A percentile compares a stretch with the other conserved stretches of the same genome.
Conservation (phyloP, 2,888 invertebrate species). For the Flexamia atlantica region DNA sequence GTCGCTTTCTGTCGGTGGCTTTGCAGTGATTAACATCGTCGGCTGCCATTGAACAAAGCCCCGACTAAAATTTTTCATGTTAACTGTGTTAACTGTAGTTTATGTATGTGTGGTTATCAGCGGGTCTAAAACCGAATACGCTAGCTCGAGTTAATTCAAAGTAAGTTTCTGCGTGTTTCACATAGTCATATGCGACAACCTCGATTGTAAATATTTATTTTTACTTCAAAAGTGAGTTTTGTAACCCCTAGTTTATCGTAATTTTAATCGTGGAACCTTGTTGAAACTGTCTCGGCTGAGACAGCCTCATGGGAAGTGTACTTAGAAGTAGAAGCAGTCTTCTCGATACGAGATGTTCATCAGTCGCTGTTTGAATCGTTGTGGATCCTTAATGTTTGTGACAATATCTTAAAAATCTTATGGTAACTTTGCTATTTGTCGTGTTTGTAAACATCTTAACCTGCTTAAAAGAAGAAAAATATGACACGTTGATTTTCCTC, state of each 20-base stretch:
- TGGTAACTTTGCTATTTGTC: slow-evolving; percentile 16
- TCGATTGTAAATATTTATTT: slow-evolving; percentile 30
- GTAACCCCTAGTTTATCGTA: background rate
- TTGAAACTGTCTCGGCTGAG: background rate
- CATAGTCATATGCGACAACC: background rate
- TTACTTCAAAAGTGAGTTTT: background rate
- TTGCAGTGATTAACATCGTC: slow-evolving; percentile 36
- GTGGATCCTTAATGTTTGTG: slow-evolving; percentile 20
- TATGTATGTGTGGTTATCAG: slow-evolving; percentile 42
- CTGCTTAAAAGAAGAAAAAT: background rate
- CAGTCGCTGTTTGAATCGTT: slow-evolving; percentile 11
- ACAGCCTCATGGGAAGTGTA: background rate
- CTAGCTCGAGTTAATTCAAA: background rate
- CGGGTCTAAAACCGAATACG: slow-evolving; percentile 5
- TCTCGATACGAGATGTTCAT: slow-evolving; percentile 4
- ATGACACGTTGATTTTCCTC: background rate
- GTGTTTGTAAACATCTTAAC: slow-evolving; percentile 7
- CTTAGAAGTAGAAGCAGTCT: background rate
- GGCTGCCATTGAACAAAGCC: slow-evolving; percentile 26
- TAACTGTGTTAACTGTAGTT: slow-evolving; percentile 41
- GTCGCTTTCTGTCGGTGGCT: slow-evolving; percentile 51
- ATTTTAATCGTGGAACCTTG: background rate
- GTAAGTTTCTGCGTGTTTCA: slow-evolving; percentile 54
- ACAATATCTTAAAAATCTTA: slow-evolving; percentile 16
- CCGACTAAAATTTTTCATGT: slow-evolving; percentile 17